Evolutionary conservation across 2,888 invertebrate genomes (phyloP).

Genomic region (Fragum whitleyi): DNA sequence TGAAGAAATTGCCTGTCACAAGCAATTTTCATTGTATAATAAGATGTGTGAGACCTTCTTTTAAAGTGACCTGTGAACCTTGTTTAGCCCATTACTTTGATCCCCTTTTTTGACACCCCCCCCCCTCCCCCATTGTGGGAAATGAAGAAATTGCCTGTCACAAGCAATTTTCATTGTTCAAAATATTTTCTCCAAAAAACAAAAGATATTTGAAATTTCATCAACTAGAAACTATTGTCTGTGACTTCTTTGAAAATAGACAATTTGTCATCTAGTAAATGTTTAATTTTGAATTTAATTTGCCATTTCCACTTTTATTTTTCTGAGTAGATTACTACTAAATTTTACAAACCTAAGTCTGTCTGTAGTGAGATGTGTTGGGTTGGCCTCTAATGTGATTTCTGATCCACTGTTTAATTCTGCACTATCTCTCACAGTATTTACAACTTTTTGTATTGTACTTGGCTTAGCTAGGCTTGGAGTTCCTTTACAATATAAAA

Average conservation of each 20-base stretch:
- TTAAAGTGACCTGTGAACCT: too few species aligned
- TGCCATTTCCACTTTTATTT: too few species aligned
- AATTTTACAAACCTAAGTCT: constrained; percentile 69
- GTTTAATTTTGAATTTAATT: too few species aligned
- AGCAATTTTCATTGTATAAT: too few species aligned
- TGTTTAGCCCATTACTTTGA: too few species aligned
- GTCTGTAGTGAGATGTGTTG: constrained; percentile 73
- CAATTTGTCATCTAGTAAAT: too few species aligned
- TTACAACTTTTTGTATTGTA: constrained; percentile 72
- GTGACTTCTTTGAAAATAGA: too few species aligned
- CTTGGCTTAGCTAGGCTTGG: constrained; percentile 80
- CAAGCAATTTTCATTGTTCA: background rate
- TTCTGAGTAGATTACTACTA: too few species aligned
- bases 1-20: background rate
- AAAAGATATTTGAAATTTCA: too few species aligned
- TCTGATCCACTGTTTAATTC: constrained; percentile 69
- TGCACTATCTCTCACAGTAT: constrained; percentile 55
- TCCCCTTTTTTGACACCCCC: too few species aligned
- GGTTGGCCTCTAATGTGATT: constrained; percentile 82
- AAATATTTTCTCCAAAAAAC: background rate
- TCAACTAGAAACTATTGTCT: too few species aligned
- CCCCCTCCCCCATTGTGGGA: background rate
- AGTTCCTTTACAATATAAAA: constrained; percentile 72
- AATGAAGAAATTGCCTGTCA: background rate
- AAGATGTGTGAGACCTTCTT: too few species aligned